Evolutionary conservation across 2,113 vertebrate genomes (phyloP).

Genomic region (Axis porcinus): DNA sequence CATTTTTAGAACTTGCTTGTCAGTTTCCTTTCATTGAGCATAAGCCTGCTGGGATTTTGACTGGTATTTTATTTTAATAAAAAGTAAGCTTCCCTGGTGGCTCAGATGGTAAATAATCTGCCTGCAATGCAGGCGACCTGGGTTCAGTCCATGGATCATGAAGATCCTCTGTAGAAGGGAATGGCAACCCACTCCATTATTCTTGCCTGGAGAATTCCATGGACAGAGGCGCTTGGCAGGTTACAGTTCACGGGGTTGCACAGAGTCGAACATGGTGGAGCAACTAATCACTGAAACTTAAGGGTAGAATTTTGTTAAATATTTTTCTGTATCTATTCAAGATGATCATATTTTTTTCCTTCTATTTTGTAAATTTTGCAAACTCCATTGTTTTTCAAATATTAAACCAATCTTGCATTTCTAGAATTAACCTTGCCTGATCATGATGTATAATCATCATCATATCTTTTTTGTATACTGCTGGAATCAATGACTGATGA

Average conservation of each 20-base stretch:
- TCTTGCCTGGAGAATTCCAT: neutral
- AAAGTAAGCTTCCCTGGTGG: neutral
- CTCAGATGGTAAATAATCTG: neutral
- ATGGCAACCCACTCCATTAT: neutral
- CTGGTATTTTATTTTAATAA: neutral
- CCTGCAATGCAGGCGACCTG: neutral
- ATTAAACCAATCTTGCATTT: neutral
- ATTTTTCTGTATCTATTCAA: neutral
- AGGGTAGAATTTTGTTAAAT: neutral
- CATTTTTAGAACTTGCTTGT: neutral
- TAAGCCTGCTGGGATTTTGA: neutral
- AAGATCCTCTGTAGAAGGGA: neutral
- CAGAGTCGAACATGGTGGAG: accelerated
- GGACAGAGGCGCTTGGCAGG: neutral
- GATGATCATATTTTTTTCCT: neutral
- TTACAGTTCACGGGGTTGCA: neutral
- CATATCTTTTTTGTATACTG: neutral
- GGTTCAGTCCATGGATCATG: neutral
- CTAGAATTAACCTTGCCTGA: neutral
- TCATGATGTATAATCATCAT: neutral
- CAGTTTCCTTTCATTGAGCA: neutral
- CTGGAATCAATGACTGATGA: neutral
- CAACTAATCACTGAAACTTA: neutral
- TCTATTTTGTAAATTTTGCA: neutral
- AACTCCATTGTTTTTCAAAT: neutral